Evolutionary conservation across 2,888 invertebrate genomes (phyloP).

Genomic region (Apodemia mormo): DNA sequence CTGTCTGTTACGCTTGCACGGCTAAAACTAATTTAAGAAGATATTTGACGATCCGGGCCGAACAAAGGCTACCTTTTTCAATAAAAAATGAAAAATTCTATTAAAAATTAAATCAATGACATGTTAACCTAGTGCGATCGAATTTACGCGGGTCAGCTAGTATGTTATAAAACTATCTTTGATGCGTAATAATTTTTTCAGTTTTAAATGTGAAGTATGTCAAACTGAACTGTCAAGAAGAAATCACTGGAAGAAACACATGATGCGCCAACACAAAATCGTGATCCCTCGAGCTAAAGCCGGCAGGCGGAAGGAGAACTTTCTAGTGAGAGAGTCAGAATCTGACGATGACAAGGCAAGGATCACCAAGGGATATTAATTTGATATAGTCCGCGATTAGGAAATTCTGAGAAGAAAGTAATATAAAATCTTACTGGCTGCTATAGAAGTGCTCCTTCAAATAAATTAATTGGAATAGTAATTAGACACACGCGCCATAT

Average conservation of each 20-base stretch:
- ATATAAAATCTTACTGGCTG: too few relatives aligned
- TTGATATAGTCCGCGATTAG: not conserved
- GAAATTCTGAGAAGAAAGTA: not conserved
- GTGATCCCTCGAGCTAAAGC: constrained; percentile 2
- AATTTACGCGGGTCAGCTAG: too few relatives aligned
- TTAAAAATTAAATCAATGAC: too few relatives aligned
- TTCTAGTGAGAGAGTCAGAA: not conserved
- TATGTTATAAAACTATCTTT: not conserved
- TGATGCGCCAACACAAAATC: not conserved
- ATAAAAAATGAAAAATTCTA: too few relatives aligned
- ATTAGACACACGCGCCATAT: too few relatives aligned
- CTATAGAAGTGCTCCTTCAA: too few relatives aligned
- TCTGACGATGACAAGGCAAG: not conserved
- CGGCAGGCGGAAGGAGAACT: not conserved
- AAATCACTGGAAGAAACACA: constrained; percentile 11
- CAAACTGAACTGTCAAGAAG: not conserved
- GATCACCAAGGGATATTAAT: not conserved
- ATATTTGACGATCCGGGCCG: too few relatives aligned
- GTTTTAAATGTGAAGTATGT: constrained; percentile 9
- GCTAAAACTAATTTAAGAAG: too few relatives aligned
- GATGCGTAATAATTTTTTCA: not conserved
- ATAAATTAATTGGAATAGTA: too few relatives aligned
- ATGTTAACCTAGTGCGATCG: too few relatives aligned
- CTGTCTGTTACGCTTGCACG: too few relatives aligned
- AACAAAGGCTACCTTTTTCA: too few relatives aligned